Evolutionary conservation across 1,140 invertebrate species (phyloP), one percentile per base, ranked within the genome.

Genomic region (Caenorhabditis remanei): DNA sequence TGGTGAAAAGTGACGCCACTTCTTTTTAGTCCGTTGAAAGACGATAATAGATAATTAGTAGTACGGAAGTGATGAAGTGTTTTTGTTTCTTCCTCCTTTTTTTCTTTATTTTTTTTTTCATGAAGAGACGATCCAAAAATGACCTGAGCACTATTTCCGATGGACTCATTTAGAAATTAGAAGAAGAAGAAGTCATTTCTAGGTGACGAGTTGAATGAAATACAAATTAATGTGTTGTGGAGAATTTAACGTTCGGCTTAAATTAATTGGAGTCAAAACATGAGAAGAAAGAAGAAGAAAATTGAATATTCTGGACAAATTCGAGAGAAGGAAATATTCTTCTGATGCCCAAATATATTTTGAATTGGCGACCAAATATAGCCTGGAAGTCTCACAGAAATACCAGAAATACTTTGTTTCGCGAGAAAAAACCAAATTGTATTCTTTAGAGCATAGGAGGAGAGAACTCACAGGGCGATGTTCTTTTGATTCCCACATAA

Each of bases 11-110:
- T 79, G 71, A 79, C 71, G 71, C 71, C 71, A 79, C 46, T 79
- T 50, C 41, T 71, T 16, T 50, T 79, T 24, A 21, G 2, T 79
- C n/a, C 11, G 5, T 43, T 16, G 9, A 8, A 19, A 24, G n/a
- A 53, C 43, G 71, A 71, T 71, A 71, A 71, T 71, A 48, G 46
- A 79, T 79, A 79, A 79, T 79, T 79, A 79, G 71, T 79, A 79
- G 71, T 50, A 53, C 32, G 24, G 56, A 75, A 75, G 67, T 48
- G 43, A n/a, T 5, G 14, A 79, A 79, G 8, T 79, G 71, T 79
- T 48, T 40, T 79, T 79, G 71, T 79, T 79, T 41, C 46, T 50
- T 79, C 71, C 13, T 50, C 40, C n/a, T 79, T 79, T 16, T 7
- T 48, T 24, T 63, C 56, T 58, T n/a, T 21, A 2, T 21, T 8